Percentiles rank a stretch among this genome's conserved stretches.
Evolutionary conservation across 1,140 invertebrate genomes (phyloP).

Genomic region (Belonocnema kinseyi): DNA sequence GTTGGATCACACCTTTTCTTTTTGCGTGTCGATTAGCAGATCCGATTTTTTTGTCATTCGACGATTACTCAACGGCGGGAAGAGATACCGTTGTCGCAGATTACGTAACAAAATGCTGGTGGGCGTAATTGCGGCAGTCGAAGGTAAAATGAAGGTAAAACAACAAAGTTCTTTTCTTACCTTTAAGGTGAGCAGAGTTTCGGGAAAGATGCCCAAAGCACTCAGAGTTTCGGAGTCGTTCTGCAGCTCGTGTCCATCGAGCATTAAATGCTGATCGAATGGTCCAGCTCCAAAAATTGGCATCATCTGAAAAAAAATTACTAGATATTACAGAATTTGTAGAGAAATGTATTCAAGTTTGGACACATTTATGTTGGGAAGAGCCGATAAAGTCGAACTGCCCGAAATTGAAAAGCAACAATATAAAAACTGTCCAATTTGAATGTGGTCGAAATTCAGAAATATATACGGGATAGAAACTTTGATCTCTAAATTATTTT

Average conservation of each 20-base stretch:
- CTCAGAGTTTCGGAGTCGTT: conserved; percentile 67
- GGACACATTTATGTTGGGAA: too few species aligned
- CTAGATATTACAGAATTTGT: not conserved
- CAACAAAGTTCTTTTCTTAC: conserved; percentile 52
- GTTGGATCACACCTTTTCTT: conserved; percentile 18
- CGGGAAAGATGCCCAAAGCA: conserved; percentile 68
- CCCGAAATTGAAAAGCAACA: too few species aligned
- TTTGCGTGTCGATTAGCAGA: conserved; percentile 24
- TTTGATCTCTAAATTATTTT: too few species aligned
- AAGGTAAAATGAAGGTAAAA: conserved; percentile 28
- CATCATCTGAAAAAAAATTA: conserved; percentile 64
- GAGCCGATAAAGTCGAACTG: too few species aligned
- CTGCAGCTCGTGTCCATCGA: conserved; percentile 68
- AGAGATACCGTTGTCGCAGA: conserved; percentile 15
- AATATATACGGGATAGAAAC: too few species aligned
- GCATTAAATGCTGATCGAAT: conserved; percentile 69
- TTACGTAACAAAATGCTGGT: conserved; percentile 7
- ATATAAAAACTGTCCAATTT: too few species aligned
- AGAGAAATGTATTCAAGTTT: not conserved
- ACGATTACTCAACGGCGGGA: conserved; percentile 19
- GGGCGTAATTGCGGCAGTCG: conserved; percentile 28
- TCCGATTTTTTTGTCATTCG: conserved; percentile 18
- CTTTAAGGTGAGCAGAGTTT: conserved; percentile 68
- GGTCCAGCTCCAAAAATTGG: conserved; percentile 67
- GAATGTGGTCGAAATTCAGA: too few species aligned